phyloP scores from a whole-genome alignment of 2,888 invertebrate species.

The Plebejus anna region DNA sequence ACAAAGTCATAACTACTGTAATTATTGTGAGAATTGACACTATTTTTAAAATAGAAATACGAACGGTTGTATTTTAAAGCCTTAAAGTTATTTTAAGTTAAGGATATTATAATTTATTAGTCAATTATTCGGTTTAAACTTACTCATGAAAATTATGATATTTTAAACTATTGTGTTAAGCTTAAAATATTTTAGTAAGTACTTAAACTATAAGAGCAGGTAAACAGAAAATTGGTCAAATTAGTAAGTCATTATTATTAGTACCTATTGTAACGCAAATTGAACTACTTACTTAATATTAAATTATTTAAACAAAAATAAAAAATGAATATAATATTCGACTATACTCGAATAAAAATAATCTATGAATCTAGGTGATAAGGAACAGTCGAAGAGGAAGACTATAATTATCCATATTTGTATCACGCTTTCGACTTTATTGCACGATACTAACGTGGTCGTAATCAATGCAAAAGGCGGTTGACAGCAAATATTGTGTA shows the following conservation, averaged over 20 bases:
- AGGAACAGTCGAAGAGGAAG: too few species aligned
- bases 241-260: not conserved
- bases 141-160: not conserved
- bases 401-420: too few species aligned
- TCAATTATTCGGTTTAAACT: not conserved
- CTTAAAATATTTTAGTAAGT: not conserved
- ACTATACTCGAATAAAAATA: too few species aligned
- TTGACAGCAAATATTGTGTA: too few species aligned
- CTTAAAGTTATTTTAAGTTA: not conserved
- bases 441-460: too few species aligned
- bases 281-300: not conserved
- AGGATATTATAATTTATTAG: not conserved
- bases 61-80: not conserved
- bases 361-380: too few species aligned
- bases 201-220: too few species aligned
- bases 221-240: not conserved
- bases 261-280: not conserved
- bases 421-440: too few species aligned
- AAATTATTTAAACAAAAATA: too few species aligned
- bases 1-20: slow-evolving; percentile 6
- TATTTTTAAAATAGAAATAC: not conserved
- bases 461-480: too few species aligned
- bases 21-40: not conserved
- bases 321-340: too few species aligned
- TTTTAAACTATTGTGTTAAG: not conserved